A percentile compares a stretch with the other conserved stretches of the same genome.
phyloP scores from a whole-genome alignment of 2,888 invertebrate species.

The Trachelus iudaicus region DNA sequence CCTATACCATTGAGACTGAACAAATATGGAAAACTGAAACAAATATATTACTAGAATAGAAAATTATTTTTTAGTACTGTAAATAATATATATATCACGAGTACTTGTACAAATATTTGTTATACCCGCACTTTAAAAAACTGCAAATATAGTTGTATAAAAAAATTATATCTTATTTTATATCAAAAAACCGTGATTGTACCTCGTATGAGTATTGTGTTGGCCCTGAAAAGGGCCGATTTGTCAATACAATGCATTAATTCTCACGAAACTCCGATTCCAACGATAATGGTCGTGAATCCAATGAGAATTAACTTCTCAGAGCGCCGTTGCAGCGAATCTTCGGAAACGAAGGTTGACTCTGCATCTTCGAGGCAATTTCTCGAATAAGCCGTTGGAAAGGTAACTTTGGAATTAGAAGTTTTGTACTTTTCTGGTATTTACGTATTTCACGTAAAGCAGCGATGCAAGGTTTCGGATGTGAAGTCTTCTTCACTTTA shows the following conservation, averaged over 20 bases:
- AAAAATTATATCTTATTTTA: not conserved
- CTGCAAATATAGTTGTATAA: not conserved
- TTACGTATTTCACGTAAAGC: slow-evolving; percentile 78
- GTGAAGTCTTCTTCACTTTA: slow-evolving; percentile 79
- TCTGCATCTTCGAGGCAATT: slow-evolving; percentile 80
- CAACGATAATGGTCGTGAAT: not conserved
- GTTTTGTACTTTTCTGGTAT: slow-evolving; percentile 80
- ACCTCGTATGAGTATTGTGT: not conserved
- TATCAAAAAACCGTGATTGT: not conserved
- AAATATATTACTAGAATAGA: too few species aligned
- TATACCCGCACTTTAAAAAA: too few species aligned
- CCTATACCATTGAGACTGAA: too few species aligned
- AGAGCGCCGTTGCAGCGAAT: slow-evolving; percentile 77
- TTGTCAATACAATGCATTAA: slow-evolving; percentile 26
- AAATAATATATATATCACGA: too few species aligned
- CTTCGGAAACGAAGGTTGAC: slow-evolving; percentile 78
- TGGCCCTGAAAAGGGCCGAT: slow-evolving; percentile 28
- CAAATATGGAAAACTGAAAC: too few species aligned
- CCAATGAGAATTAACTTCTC: slow-evolving; percentile 67
- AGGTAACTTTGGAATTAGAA: slow-evolving; percentile 77
- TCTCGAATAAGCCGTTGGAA: slow-evolving; percentile 80
- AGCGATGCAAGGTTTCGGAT: slow-evolving; percentile 77
- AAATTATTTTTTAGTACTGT: too few species aligned
- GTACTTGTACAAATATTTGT: too few species aligned
- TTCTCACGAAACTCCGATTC: slow-evolving; percentile 35